These are phyloP conservation scores for Thomomys bottae DNA, from an alignment of 2,113 vertebrate species.

Conservation along the genomic window DNA sequence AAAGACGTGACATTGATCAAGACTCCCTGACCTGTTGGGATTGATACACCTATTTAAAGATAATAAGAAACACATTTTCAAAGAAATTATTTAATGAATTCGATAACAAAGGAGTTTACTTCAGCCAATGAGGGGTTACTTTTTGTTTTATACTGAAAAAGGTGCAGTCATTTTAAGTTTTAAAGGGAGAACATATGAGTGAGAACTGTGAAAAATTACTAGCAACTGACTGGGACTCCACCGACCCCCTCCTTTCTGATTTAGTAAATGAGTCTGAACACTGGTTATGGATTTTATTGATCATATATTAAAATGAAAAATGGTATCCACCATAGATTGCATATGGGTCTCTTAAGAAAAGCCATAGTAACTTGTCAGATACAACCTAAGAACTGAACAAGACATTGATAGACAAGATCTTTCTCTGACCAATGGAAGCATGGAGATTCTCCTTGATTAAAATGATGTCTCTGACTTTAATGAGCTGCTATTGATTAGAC, in stretches of 20 bases:
- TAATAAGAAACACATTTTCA: conserved; percentile 8
- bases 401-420: conserved; percentile 84
- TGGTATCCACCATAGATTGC: conserved; percentile 82
- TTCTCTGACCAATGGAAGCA: conserved; percentile 68
- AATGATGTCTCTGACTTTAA: conserved; percentile 56
- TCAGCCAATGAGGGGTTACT: conserved; percentile 43
- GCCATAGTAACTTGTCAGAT: conserved; percentile 71
- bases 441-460: conserved; percentile 70
- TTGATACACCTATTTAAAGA: too few relatives aligned
- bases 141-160: conserved; percentile 62
- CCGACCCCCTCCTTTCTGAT: conserved; percentile 78
- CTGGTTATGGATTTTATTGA: conserved; percentile 80
- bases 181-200: background rate
- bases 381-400: conserved; percentile 72
- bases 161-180: conserved; percentile 37
- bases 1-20: too few relatives aligned
- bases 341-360: conserved; percentile 71
- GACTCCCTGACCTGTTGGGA: too few relatives aligned
- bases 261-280: conserved; percentile 81
- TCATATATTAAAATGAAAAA: conserved; percentile 82
- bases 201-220: conserved; percentile 69
- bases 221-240: conserved; percentile 64
- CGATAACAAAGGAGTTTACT: conserved; percentile 46
- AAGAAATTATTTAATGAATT: conserved; percentile 8
- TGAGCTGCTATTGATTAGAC: conserved; percentile 70